These are phyloP conservation scores for Anarrhichthys ocellatus DNA, from an alignment of 2,113 vertebrate genomes.

Conservation along the genomic window DNA sequence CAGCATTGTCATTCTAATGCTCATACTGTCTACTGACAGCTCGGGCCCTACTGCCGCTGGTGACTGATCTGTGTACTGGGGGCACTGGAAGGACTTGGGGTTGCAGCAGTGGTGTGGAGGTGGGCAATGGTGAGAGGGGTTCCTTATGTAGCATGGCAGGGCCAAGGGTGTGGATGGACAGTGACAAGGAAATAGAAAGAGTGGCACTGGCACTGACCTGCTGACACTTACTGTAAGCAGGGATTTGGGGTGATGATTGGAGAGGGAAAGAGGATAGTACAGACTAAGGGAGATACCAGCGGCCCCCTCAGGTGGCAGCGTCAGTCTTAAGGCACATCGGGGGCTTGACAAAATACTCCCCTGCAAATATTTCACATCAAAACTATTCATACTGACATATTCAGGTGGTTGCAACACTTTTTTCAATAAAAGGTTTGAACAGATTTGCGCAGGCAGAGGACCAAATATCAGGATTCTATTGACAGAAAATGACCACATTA, in stretches of 20 bases:
- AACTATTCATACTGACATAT: neutral
- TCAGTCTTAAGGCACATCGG: neutral
- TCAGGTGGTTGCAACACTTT: neutral
- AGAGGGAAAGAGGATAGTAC: neutral
- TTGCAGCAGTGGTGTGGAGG: conserved; percentile 4
- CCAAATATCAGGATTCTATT: neutral
- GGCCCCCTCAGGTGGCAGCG: neutral
- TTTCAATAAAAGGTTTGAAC: neutral
- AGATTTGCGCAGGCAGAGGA: neutral
- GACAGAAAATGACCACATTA: neutral
- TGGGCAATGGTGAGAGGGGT: conserved; percentile 1
- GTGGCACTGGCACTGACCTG: conserved; percentile 9
- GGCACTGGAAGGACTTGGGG: neutral
- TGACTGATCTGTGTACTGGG: neutral
- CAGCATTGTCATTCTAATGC: conserved; percentile 16
- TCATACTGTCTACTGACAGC: conserved; percentile 24
- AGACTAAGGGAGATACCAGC: neutral
- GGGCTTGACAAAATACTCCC: neutral
- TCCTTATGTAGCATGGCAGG: conserved; percentile 14
- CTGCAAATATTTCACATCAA: neutral
- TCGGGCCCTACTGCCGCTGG: conserved; percentile 1
- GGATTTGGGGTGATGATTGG: neutral
- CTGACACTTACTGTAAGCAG: neutral
- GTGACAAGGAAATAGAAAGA: conserved; percentile 9
- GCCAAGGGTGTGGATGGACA: conserved; percentile 17